Evolutionary conservation across 2,113 vertebrate species (phyloP), one percentile per base, ranked within the genome.

Genomic region (Isurus oxyrinchus): DNA sequence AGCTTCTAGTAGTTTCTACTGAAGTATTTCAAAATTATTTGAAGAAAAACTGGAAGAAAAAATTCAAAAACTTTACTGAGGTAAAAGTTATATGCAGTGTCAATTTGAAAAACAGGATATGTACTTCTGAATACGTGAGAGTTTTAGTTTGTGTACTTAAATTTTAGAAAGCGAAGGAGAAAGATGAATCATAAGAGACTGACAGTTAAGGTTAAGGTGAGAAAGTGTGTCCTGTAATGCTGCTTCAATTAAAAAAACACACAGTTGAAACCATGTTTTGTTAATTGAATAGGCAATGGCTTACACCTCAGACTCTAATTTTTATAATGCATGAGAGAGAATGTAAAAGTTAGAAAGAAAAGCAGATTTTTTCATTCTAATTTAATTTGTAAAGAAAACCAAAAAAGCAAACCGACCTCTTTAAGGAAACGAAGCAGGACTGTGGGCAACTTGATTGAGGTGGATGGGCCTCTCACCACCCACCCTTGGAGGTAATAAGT

Each of bases 11-110:
- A 61, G 35, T 31, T 44, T n/a, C 88, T 66, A 16, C 16, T 94
- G 7, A 94, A 94, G n/a, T 94, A 93, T 63, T 90, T 55, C 53
- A 90, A 90, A 90, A 90, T 57, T 53, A 90, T 57, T 57, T 91
- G 88, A 59, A 59, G 27, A 25, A 35, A 91, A 91, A 35, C 31
- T 91, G 13, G 53, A 57, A 31, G 88, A 35, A 57, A 91, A 59
- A 59, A 59, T n/a, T 57, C 55, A 35, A 31, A 57, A 91, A 35
- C 55, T n/a, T 61, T 91, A 59, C 27, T 35, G 55, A 59, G 13
- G 23, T 55, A 57, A 27, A 57, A 53, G 11, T 57, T 53, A 31
- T 14, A 10, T 57, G 25, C 21, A 55, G 7, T 59, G 88, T 61
- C 59, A 91, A 19, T 61, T 91, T 57, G 53, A 59, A 59, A 59